phyloP scores from a whole-genome alignment of 2,888 invertebrate species.

The Steinernema carpocapsae region DNA sequence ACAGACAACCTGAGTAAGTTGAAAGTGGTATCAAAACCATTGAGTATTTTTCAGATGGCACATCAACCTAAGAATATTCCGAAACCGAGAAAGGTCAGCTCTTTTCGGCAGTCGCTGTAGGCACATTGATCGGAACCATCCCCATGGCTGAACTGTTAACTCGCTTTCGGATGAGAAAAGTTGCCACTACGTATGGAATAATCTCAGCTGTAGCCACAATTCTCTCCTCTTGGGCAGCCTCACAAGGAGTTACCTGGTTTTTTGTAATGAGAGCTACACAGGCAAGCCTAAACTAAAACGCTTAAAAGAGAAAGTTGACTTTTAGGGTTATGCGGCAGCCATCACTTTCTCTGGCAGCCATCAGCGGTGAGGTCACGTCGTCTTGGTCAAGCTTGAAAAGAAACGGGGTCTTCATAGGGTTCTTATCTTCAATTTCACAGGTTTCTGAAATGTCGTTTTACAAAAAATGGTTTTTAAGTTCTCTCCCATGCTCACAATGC shows the following conservation, averaged over 20 bases:
- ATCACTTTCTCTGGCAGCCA: constrained; percentile 47
- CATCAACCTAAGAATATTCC: constrained; percentile 13
- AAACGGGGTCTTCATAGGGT: constrained; percentile 43
- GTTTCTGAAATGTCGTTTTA: background rate
- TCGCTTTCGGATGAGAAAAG: constrained; percentile 35
- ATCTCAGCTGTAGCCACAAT: constrained; percentile 44
- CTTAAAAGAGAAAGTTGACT: background rate
- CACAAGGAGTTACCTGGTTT: constrained; percentile 41
- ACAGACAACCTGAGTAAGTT: background rate
- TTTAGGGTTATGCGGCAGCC: constrained; percentile 46
- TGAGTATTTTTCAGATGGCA: background rate
- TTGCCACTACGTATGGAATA: constrained; percentile 41
- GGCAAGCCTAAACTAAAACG: constrained; percentile 5
- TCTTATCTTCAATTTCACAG: background rate
- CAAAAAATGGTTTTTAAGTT: background rate
- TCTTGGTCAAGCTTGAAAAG: constrained; percentile 47
- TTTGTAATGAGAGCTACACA: constrained; percentile 42
- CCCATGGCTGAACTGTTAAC: constrained; percentile 32
- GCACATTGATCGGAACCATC: constrained; percentile 34
- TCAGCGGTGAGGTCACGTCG: constrained; percentile 47
- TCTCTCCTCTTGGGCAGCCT: constrained; percentile 45
- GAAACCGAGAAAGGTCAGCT: constrained; percentile 11
- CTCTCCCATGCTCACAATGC: background rate
- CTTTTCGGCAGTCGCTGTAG: constrained; percentile 36
- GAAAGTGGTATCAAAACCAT: background rate